Conservation (phyloP, 2,113 vertebrate species). For the Pleuronectes platessa region DNA sequence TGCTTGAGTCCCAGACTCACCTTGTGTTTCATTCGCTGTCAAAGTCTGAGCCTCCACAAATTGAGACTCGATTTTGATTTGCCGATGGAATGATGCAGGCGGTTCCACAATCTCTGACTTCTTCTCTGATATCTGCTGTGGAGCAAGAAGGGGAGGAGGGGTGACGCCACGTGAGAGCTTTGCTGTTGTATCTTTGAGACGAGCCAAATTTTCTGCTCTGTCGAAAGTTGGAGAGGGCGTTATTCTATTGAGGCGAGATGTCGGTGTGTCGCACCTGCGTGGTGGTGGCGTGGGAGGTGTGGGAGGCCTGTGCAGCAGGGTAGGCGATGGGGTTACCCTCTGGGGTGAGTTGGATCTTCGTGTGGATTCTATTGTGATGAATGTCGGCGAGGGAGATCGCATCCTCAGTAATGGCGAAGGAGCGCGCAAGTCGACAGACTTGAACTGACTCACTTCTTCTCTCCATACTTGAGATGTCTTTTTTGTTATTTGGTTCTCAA, state of each 20-base stretch:
- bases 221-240: slow-evolving; percentile 84
- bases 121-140: slow-evolving; percentile 79
- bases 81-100: slow-evolving; percentile 85
- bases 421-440: slow-evolving; percentile 66
- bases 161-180: slow-evolving; percentile 84
- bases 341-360: slow-evolving; percentile 80
- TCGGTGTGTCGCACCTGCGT: slow-evolving; percentile 77
- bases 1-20: slow-evolving; percentile 71
- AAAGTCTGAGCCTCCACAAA: slow-evolving; percentile 62
- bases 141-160: slow-evolving; percentile 65
- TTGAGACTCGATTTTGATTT: slow-evolving; percentile 85
- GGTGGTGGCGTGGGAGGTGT: slow-evolving; percentile 79
- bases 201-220: slow-evolving; percentile 86
- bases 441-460: slow-evolving; percentile 69
- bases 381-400: slow-evolving; percentile 87
- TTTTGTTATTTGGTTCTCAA: slow-evolving; percentile 72
- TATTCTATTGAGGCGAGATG: slow-evolving; percentile 72
- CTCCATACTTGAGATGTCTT: slow-evolving; percentile 68
- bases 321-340: slow-evolving; percentile 77
- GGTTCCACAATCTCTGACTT: slow-evolving; percentile 87
- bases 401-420: slow-evolving; percentile 82
- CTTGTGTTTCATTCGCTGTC: slow-evolving; percentile 41
- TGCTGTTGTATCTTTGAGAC: slow-evolving; percentile 87
- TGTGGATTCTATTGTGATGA: slow-evolving; percentile 90
- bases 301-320: slow-evolving; percentile 74